A percentile compares a stretch with the other conserved stretches of the same genome.
These are phyloP conservation scores for Protonibea diacanthus DNA, from an alignment of 2,797 vertebrate species.

Conservation along the genomic window DNA sequence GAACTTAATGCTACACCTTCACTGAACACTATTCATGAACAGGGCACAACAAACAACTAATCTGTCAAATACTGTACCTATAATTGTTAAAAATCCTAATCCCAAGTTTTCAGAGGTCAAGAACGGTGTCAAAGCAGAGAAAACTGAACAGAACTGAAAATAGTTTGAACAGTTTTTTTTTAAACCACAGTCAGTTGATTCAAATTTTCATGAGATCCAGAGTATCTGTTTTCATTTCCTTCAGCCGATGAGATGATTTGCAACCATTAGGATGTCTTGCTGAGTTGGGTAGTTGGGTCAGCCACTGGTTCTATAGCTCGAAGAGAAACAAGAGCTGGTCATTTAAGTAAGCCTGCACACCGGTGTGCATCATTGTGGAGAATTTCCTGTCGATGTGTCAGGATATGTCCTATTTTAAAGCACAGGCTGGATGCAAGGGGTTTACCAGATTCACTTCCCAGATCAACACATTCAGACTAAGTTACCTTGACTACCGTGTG, in stretches of 20 bases:
- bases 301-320: neutral
- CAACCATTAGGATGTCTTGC: neutral
- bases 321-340: no score
- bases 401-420: no score
- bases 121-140: neutral
- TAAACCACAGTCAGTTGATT: neutral
- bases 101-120: no score
- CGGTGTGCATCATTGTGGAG: no score
- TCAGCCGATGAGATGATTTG: neutral
- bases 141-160: neutral
- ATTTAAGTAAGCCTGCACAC: no score
- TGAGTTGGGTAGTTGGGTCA: neutral
- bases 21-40: neutral
- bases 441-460: no score
- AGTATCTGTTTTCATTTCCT: neutral
- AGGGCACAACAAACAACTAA: neutral
- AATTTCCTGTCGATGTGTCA: no score
- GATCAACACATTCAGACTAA: no score
- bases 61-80: neutral
- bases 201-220: conserved; percentile 2
- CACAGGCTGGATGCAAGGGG: no score
- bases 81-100: no score
- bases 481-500: no score
- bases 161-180: neutral
- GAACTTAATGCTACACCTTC: neutral